Percentiles rank a stretch among this genome's conserved stretches.
Evolutionary conservation across 2,113 vertebrate species (phyloP).

Genomic region (Hiodon tergisus): DNA sequence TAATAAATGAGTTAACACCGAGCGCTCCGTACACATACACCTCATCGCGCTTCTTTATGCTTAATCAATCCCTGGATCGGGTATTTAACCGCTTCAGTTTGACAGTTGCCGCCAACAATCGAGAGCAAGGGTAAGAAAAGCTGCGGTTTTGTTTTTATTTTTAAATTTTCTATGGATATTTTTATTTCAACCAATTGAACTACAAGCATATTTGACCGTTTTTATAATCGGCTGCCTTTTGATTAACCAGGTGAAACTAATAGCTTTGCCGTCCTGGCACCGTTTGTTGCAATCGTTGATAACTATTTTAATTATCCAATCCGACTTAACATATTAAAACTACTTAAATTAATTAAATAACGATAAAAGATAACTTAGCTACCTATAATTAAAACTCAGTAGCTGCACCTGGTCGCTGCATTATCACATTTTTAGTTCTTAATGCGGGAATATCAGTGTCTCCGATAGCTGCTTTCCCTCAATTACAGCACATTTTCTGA

Average conservation of each 20-base stretch:
- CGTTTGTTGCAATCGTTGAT: no score
- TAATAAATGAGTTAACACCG: not conserved
- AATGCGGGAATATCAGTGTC: no score
- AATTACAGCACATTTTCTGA: no score
- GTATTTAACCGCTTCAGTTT: not conserved
- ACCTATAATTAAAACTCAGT: no score
- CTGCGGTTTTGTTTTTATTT: not conserved
- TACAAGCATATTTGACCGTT: not conserved
- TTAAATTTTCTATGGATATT: not conserved
- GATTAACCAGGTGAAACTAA: not conserved
- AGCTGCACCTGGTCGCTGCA: no score
- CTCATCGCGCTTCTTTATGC: not conserved
- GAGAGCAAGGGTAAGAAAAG: slow-evolving; percentile 1
- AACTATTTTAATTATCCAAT: no score
- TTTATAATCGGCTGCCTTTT: not conserved
- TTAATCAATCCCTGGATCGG: slow-evolving; percentile 3
- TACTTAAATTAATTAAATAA: no score
- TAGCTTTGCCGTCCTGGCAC: no score
- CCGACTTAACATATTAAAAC: no score
- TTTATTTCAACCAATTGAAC: not conserved
- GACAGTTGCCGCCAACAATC: not conserved
- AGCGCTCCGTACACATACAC: not conserved
- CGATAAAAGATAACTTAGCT: no score
- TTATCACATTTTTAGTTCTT: no score
- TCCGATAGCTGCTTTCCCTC: no score